Base-by-base conservation (phyloP, 2,888 invertebrate genomes). In the Melikaiella ostensackeni region DNA sequence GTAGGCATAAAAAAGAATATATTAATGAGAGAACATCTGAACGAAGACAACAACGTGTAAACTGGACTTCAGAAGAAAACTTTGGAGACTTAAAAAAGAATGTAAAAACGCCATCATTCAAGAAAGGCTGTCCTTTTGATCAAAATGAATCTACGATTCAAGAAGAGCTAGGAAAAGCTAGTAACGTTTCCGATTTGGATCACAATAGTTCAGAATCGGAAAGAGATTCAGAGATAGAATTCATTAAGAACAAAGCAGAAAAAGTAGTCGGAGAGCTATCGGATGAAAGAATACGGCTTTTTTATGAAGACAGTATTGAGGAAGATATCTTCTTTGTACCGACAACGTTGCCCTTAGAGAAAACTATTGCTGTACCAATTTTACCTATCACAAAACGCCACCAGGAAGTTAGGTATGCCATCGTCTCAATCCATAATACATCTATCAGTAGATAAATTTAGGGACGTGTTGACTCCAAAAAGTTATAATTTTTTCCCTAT, bases 321-420 rank as follows among this genome's bases (percentile, higher is more conserved):
- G 94, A 94, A 76, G 96, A 96, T 86, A 92, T 97, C 88, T 97
- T 97, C 2, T 97, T 97, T 90, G 95, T 97, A 87, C 97, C 97
- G 77, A 97, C 97, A n/a, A 97, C 97, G 76, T 92, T 97, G 88
- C 97, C 97, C 27, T 93, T 95, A 89, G 97, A 97, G 92, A 94
- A 97, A 81, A 95, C 97, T 21, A 94, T 96, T 80, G 97, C 96
- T 35, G 92, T 97, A 83, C 95, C 97, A 24, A 95, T 97, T 87
- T 94, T 97, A 82, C 97, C 97, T 33, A 94, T 97, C 85, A 95
- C 95, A 87, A 95, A 96, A 88, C 93, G 96, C 82, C 87, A 89
- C 46, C 91, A 91, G 75, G 91, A 91, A 88, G 88, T 91, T 16
- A 90, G 89, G 90, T 90, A 81, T 80, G 79, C 79, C 4, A 8